Evolutionary conservation across 2,888 invertebrate species (phyloP), one percentile per base, ranked within the genome.

Genomic region (Plagiodera versicolora): DNA sequence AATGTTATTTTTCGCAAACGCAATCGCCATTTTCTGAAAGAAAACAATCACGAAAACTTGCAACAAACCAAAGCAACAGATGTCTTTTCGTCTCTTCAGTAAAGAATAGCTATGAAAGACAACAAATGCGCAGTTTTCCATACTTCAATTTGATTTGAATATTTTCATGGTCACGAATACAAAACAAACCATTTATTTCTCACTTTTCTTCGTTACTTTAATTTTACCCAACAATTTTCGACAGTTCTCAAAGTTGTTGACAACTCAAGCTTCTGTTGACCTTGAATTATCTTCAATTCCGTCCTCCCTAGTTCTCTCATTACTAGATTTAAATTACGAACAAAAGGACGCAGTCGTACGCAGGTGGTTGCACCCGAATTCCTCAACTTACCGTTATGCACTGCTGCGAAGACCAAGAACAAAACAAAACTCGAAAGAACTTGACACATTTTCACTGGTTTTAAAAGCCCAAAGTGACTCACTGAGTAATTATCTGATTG

Each of bases 361-460:
- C 24, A 44, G 28, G 19, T n/a, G n/a, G 14, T 11, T 39, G 44
- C 11, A 53, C 4, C 1, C 1, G 32, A 10, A 17, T 50, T 47
- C 32, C 28, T 1, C 5, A 30, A 55, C 61, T 48, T 53, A 65
- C 65, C 65, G 28, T 47, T 65, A 28, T 65, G 51, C 1, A 53
- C 16, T n/a, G 58, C 28, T 9, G 57, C 17, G 20, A 62, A 16
- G 9, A 60, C 32, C 20, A 60, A 10, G 20, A 39, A 32, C 17
- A 59, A 19, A 55, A 39, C 53, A 51, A 56, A 48, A 10, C 30
- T 52, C 35, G 50, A 32, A 24, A 39, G 53, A 46, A 58, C 46
- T 52, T 55, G 59, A 16, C 58, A 60, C 65, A 65, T 65, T 60
- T 64, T 62, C 59, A 57, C 61, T 6, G 44, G n/a, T 58, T 30